A percentile compares a stretch with the other conserved stretches of the same genome.
Conservation (phyloP, 2,113 vertebrate genomes). For the Bufo bufo region DNA sequence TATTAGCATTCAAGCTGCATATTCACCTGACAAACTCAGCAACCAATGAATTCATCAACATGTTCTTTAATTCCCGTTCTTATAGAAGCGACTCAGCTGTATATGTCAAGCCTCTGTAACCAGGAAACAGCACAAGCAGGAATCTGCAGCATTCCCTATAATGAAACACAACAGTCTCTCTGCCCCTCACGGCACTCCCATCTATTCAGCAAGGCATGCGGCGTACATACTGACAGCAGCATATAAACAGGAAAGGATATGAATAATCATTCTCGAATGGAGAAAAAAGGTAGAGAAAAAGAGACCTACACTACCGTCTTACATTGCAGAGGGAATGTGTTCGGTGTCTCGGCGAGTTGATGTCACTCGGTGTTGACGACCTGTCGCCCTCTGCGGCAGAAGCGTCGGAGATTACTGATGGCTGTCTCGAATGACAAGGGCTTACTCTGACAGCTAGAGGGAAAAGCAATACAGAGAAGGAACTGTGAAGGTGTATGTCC, state of each 20-base stretch:
- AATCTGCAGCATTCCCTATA: conserved; percentile 7
- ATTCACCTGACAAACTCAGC: conserved; percentile 3
- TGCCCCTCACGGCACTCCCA: neutral
- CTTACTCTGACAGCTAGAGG: conserved; percentile 88
- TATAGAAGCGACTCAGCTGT: conserved; percentile 12
- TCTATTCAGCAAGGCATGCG: conserved; percentile 15
- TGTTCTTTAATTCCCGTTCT: conserved; percentile 1
- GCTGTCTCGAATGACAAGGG: conserved; percentile 94
- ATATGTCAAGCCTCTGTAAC: conserved; percentile 23
- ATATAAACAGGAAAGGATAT: conserved; percentile 5
- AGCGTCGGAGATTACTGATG: conserved; percentile 92
- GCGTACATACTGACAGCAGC: conserved; percentile 25
- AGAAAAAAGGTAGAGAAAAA: conserved; percentile 7
- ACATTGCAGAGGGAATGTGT: conserved; percentile 99
- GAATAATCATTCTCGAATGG: conserved; percentile 75
- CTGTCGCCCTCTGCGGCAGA: conserved; percentile 90
- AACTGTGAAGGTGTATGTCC: neutral
- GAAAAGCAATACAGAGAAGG: conserved; percentile 51
- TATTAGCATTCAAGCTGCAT: neutral
- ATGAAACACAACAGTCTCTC: conserved; percentile 25
- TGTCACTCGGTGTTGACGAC: conserved; percentile 95
- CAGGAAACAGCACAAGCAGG: conserved; percentile 18
- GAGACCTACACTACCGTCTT: conserved; percentile 74
- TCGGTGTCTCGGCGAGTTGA: conserved; percentile 96
- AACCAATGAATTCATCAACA: neutral